Conservation (phyloP, 2,113 vertebrate genomes). For the Micronisus gabar region DNA sequence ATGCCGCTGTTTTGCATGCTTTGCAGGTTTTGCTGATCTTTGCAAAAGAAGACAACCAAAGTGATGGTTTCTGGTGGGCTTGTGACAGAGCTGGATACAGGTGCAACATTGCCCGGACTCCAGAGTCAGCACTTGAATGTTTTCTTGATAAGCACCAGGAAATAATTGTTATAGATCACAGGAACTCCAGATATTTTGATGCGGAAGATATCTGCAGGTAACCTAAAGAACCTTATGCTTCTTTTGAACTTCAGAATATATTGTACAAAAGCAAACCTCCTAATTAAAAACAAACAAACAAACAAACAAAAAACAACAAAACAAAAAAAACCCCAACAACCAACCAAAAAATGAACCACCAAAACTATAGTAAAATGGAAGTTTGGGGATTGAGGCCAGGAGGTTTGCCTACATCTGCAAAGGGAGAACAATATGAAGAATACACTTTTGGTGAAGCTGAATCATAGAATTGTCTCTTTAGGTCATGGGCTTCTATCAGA, state of each 20-base stretch:
- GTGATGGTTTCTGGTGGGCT: slow-evolving; percentile 96
- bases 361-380: neutral
- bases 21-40: slow-evolving; percentile 93
- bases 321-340: no score
- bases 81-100: slow-evolving; percentile 91
- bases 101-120: slow-evolving; percentile 87
- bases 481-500: neutral
- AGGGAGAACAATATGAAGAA: neutral
- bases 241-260: neutral
- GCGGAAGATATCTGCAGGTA: slow-evolving; percentile 90
- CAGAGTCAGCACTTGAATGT: slow-evolving; percentile 88
- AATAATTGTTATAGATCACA: slow-evolving; percentile 90
- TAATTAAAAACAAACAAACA: neutral
- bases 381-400: neutral
- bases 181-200: slow-evolving; percentile 84
- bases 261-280: neutral
- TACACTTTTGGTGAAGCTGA: neutral
- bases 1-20: neutral
- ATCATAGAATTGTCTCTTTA: neutral
- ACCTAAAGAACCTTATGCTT: neutral
- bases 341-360: neutral
- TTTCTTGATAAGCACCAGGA: slow-evolving; percentile 95
- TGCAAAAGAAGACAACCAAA: slow-evolving; percentile 93
- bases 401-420: neutral
- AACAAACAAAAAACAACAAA: no score